Percentiles rank a stretch among this genome's conserved stretches.
Evolutionary conservation across 2,888 invertebrate species (phyloP).

Genomic region (Mellilla xanthometata): DNA sequence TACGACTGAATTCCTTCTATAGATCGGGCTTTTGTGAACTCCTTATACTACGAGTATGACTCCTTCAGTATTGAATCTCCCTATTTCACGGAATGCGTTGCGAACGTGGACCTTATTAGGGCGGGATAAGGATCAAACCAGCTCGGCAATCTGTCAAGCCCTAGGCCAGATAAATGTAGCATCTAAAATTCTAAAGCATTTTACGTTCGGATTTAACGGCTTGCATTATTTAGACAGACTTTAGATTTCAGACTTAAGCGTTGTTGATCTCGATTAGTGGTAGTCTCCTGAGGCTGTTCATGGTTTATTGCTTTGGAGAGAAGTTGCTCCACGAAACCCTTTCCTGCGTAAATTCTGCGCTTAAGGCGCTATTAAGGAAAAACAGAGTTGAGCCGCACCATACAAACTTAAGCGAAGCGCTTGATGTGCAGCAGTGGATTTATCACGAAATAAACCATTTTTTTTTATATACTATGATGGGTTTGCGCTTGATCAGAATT

Average conservation of each 20-base stretch:
- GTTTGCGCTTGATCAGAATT: too few species aligned
- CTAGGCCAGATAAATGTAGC: constrained; percentile 7
- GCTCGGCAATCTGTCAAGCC: too few species aligned
- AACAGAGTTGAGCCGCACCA: too few species aligned
- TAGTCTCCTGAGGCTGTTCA: constrained; percentile 4
- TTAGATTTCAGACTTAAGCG: constrained; percentile 15
- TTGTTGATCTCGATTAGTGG: constrained; percentile 9
- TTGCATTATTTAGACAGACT: constrained; percentile 13
- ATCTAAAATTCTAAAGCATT: constrained; percentile 5
- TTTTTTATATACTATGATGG: too few species aligned
- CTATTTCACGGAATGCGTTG: too few species aligned
- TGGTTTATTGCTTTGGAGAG: constrained; percentile 9
- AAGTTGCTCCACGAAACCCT: constrained; percentile 8
- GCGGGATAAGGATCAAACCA: too few species aligned
- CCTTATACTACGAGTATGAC: too few species aligned
- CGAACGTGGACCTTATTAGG: too few species aligned
- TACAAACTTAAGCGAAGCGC: too few species aligned
- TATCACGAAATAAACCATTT: too few species aligned
- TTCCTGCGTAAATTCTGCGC: constrained; percentile 2
- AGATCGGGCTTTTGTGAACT: constrained; percentile 15
- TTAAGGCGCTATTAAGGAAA: constrained; percentile 7
- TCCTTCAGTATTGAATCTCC: too few species aligned
- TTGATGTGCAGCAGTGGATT: too few species aligned
- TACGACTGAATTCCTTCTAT: constrained; percentile 28
- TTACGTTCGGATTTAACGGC: constrained; percentile 13